Conservation (phyloP, 2,797 vertebrate species). For the Microctenopoma stevenorrisi region DNA sequence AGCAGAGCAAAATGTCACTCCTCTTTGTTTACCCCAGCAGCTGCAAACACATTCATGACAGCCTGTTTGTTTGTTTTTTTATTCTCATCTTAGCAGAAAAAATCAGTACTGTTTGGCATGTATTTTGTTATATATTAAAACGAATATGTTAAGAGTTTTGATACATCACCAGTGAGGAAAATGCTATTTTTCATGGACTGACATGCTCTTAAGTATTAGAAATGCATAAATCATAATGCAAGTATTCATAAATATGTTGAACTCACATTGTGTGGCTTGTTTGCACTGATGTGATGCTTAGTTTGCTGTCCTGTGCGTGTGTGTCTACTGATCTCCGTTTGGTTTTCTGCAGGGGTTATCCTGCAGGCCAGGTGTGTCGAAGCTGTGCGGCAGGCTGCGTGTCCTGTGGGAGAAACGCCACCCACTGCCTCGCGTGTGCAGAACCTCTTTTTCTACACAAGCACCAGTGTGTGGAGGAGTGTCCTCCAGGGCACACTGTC, state of each 20-base stretch:
- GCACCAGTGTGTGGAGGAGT: conserved; percentile 81
- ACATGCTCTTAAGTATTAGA: neutral
- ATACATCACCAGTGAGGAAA: neutral
- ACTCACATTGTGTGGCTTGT: neutral
- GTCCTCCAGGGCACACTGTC: conserved; percentile 82
- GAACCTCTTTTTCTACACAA: conserved; percentile 83
- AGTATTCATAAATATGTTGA: neutral
- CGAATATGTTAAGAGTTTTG: neutral
- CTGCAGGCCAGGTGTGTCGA: conserved; percentile 78
- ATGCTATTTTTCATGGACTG: neutral
- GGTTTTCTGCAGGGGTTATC: conserved; percentile 70
- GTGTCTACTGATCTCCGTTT: neutral
- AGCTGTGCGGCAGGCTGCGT: conserved; percentile 82
- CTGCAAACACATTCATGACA: conserved; percentile 20
- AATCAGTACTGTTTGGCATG: neutral
- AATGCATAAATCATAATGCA: neutral
- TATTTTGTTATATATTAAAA: neutral
- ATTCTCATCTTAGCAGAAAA: neutral
- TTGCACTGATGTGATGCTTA: neutral
- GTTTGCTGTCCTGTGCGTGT: neutral
- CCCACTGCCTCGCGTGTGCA: conserved; percentile 87
- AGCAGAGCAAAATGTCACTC: conserved; percentile 38
- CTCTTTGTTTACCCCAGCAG: conserved; percentile 49
- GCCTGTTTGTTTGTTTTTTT: neutral
- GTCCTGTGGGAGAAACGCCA: conserved; percentile 84